These are phyloP conservation scores for Menura novaehollandiae DNA, from an alignment of 2,113 vertebrate genomes.

Conservation along the genomic window DNA sequence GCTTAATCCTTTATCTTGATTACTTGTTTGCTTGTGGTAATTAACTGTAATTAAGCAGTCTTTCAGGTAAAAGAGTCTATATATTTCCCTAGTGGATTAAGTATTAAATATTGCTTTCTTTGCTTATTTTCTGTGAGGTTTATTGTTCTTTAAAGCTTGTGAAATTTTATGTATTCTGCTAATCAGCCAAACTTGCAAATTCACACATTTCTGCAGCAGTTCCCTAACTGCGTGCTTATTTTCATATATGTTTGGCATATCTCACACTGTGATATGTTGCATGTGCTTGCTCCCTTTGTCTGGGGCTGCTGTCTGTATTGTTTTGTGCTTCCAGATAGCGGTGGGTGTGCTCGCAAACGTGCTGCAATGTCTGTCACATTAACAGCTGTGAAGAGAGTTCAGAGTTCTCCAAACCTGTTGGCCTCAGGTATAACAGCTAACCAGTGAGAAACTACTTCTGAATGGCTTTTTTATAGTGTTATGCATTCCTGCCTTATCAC, in stretches of 20 bases:
- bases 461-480: constrained; percentile 16
- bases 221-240: constrained; percentile 31
- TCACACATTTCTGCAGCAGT: neutral
- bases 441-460: neutral
- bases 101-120: neutral
- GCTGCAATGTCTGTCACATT: constrained; percentile 90
- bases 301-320: constrained; percentile 75
- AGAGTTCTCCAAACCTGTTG: constrained; percentile 95
- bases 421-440: constrained; percentile 87
- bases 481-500: neutral
- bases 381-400: constrained; percentile 97
- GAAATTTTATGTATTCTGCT: constrained; percentile 9
- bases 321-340: constrained; percentile 95
- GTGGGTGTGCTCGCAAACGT: constrained; percentile 89
- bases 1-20: constrained; percentile 18
- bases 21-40: constrained; percentile 10
- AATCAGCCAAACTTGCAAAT: neutral
- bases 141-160: constrained; percentile 13
- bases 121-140: neutral
- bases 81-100: neutral
- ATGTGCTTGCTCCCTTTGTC: constrained; percentile 78
- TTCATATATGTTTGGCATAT: neutral
- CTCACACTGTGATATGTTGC: constrained; percentile 30
- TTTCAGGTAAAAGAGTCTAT: constrained; percentile 19
- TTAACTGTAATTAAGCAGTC: neutral